Base-by-base conservation (phyloP, 2,888 invertebrate species). In the Caenorhabditis doughertyi region DNA sequence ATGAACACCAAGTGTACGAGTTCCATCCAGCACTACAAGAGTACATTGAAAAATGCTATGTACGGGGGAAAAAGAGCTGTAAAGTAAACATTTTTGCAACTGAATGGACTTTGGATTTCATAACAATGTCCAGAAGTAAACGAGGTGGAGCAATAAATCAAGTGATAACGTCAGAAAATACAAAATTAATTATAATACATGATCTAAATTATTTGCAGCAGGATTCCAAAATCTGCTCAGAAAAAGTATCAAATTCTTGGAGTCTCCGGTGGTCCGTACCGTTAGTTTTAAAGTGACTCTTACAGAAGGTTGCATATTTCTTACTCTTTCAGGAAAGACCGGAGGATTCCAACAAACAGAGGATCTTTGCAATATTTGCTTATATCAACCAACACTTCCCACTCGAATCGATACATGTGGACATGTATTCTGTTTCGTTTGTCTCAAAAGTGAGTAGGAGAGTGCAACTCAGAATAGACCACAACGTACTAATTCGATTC, bases 341-440 rank as follows among this genome's bases (percentile, higher is more conserved):
- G 42, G 44, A n/a, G 74, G 74, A 4, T 76, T 44, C 39, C 55
- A 58, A 27, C 74, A 76, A 39, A 23, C 47, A 3, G 60, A 76
- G 7, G 35, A 47, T 8, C 60, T 23, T 29, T 76, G 76, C 42
- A 35, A 51, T 21, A 53, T 76, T n/a, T 76, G 74, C 39, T 39
- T 67, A 0, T 58, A 67, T 32, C 25, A 23, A 23, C 55, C 23
- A 2, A 49, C 58, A 11, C 42, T 77, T 8, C 68, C 68, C 2
- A 68, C 68, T 4, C 4, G 47, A 35, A 53, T 77, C 1, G 44
- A 42, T 11, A 47, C 29, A 0, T 77, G 77, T 27, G 77, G 77
- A 8, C 77, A 77, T 25, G 53, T 18, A 9, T 77, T 77, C 25
- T 77, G 77, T 21, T 77, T 27, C 13, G 32, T 53, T 60, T 77